Percentiles rank a stretch among this genome's conserved stretches.
These are phyloP conservation scores for Phaenicophaeus curvirostris DNA, from an alignment of 2,797 vertebrate species.

Conservation along the genomic window DNA sequence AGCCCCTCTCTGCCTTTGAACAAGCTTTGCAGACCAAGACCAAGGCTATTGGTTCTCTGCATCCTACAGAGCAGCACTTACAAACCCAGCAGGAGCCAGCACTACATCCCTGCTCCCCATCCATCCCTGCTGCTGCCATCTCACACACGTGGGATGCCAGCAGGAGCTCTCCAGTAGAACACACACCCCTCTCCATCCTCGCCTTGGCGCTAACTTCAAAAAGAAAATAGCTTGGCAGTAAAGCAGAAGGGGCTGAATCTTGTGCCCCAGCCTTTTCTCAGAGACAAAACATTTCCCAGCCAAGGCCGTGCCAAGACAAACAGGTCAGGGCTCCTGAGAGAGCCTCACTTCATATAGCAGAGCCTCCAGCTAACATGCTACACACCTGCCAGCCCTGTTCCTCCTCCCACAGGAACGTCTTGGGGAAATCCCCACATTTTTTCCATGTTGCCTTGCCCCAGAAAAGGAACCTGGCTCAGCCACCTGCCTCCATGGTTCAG, in stretches of 20 bases:
- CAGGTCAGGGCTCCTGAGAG: neutral
- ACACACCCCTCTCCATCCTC: neutral
- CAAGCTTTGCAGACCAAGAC: neutral
- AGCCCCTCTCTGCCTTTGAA: neutral
- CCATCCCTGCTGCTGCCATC: neutral
- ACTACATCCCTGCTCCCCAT: neutral
- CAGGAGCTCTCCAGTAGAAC: neutral
- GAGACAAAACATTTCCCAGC: conserved; percentile 20
- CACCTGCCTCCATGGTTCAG: neutral
- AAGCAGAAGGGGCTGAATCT: neutral
- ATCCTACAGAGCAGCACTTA: neutral
- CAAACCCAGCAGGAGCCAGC: neutral
- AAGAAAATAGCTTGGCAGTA: neutral
- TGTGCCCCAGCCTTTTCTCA: neutral
- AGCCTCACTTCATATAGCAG: conserved; percentile 1
- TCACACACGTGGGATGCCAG: neutral
- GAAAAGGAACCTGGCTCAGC: neutral
- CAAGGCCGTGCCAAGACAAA: conserved; percentile 23
- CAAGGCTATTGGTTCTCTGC: neutral
- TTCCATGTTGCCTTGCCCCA: neutral
- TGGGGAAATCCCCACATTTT: conserved; percentile 15
- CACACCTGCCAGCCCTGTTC: conserved; percentile 23
- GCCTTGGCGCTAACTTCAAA: neutral
- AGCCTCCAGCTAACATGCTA: neutral
- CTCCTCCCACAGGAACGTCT: neutral